Evolutionary conservation across 1,140 invertebrate species (phyloP).

Genomic region (Scylla paramamosain): DNA sequence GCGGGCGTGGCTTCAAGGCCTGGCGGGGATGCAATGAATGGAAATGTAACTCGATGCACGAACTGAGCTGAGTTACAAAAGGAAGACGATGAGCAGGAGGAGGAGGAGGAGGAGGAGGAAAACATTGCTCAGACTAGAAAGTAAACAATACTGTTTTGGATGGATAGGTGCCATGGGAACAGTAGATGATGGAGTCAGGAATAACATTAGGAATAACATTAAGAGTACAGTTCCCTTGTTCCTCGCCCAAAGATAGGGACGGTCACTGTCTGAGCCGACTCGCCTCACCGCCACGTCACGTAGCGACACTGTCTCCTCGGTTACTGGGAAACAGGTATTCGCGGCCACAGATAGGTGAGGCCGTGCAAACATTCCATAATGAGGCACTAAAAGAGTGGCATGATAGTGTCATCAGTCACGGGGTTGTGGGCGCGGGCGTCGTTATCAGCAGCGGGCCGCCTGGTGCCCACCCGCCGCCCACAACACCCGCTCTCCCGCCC

Average conservation of each 20-base stretch:
- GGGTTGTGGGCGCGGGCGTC: constrained; percentile 14
- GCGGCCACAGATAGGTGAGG: neutral
- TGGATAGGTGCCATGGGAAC: too few relatives aligned
- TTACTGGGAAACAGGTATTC: neutral
- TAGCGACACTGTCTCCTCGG: neutral
- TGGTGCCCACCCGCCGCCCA: constrained; percentile 34
- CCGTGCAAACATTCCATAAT: neutral
- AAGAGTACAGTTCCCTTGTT: too few relatives aligned
- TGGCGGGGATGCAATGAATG: neutral
- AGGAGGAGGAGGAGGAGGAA: neutral
- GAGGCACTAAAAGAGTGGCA: neutral
- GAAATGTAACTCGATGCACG: too few relatives aligned
- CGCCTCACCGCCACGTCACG: too few relatives aligned
- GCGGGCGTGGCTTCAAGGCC: neutral
- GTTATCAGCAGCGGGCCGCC: constrained; percentile 6
- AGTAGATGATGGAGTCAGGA: too few relatives aligned
- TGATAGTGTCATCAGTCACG: constrained; percentile 35
- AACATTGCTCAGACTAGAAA: neutral
- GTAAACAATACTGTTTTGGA: too few relatives aligned
- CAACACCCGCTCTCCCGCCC: constrained; percentile 40
- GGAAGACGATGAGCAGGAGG: neutral
- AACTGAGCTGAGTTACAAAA: neutral
- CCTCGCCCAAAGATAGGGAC: too few relatives aligned
- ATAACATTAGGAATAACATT: too few relatives aligned
- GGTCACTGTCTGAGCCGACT: too few relatives aligned